Percentiles rank a stretch among this genome's conserved stretches.
Conservation (phyloP, 2,797 vertebrate genomes). For the Cossypha niveicapilla region DNA sequence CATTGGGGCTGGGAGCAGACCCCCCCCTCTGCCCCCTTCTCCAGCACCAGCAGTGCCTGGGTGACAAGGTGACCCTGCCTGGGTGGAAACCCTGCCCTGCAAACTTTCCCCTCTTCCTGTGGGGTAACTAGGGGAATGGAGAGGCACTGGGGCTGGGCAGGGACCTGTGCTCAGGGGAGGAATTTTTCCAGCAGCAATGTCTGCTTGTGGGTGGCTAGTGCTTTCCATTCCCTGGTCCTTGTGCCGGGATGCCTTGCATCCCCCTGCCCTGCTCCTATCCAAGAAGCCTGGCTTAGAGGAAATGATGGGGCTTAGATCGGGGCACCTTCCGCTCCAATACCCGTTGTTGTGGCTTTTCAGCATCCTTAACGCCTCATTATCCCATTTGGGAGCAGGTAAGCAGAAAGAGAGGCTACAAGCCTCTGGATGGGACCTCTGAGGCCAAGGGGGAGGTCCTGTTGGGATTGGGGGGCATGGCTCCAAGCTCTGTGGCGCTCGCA, state of each 20-base stretch:
- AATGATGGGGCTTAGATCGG: not conserved
- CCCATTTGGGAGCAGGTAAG: not conserved
- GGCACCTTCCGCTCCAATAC: not conserved
- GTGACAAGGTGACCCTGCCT: not conserved
- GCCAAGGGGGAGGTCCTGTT: not conserved
- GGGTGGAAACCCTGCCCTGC: not conserved
- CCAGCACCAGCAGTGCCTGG: not conserved
- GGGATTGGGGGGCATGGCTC: rapidly evolving
- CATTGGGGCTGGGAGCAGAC: not conserved
- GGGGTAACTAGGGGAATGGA: not conserved
- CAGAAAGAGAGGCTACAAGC: not conserved
- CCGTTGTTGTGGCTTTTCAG: not conserved
- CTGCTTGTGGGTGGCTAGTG: not conserved
- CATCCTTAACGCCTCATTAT: not conserved
- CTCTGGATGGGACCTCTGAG: not conserved
- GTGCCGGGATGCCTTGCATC: rapidly evolving
- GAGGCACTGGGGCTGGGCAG: not conserved
- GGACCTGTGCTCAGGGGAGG: not conserved
- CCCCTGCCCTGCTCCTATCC: not conserved
- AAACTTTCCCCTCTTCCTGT: not conserved
- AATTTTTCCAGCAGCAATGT: not conserved
- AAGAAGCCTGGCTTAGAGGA: not conserved
- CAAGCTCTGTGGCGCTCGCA: not conserved
- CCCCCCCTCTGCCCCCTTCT: not conserved
- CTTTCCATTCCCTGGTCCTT: not conserved